Evolutionary conservation across 2,797 vertebrate genomes (phyloP).

Genomic region (Sorex maritimensis): DNA sequence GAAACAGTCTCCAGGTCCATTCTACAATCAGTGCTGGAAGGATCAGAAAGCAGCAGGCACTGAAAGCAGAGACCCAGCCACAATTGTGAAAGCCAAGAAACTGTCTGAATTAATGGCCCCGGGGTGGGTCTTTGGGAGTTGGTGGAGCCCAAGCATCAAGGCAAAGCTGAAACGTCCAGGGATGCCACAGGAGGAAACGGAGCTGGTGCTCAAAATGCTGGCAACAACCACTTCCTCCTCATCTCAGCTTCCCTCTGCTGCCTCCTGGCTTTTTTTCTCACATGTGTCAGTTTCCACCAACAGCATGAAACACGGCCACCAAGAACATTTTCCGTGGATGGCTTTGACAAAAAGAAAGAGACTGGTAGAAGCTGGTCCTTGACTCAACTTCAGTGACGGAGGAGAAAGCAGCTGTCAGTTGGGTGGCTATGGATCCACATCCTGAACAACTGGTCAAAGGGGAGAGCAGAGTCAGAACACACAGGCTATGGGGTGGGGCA

Average conservation of each 20-base stretch:
- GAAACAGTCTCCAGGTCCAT: not conserved
- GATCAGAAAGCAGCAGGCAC: not conserved
- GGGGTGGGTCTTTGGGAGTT: not conserved
- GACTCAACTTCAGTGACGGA: not conserved
- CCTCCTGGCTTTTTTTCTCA: not conserved
- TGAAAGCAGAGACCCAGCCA: not conserved
- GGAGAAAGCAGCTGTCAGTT: not conserved
- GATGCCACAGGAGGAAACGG: not conserved
- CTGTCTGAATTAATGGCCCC: not conserved
- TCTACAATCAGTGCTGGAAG: not conserved
- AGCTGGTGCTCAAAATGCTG: not conserved
- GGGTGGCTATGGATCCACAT: not conserved
- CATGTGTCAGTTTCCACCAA: not conserved
- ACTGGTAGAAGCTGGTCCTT: not conserved
- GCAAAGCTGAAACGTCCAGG: not conserved
- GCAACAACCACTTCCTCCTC: not conserved
- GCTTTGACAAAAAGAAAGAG: constrained; percentile 39
- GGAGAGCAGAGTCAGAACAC: not conserved
- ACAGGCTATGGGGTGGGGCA: not conserved
- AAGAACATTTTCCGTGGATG: not conserved
- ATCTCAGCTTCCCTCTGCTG: constrained; percentile 21
- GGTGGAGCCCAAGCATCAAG: not conserved
- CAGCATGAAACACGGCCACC: not conserved
- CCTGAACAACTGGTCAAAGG: not conserved
- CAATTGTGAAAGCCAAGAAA: not conserved